Conservation (phyloP, 1,140 invertebrate species). For the Geopemphigus sp. region DNA sequence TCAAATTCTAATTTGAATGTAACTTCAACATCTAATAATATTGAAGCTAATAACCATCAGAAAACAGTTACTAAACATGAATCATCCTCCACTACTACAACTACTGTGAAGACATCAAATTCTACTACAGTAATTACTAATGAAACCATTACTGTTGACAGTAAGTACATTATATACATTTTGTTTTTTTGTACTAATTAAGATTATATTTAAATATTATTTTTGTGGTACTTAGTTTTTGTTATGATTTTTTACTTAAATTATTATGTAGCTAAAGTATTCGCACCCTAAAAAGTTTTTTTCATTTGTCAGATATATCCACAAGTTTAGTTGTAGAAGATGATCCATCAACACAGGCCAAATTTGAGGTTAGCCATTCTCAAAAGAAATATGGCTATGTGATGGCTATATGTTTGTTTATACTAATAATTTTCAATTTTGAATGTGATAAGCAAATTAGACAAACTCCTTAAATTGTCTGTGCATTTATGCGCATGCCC, state of each 20-base stretch:
- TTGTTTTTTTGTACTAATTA: neutral
- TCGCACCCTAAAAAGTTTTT: constrained; percentile 47
- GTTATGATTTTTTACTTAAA: constrained; percentile 2
- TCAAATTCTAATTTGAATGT: constrained; percentile 41
- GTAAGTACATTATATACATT: constrained; percentile 19
- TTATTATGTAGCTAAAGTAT: constrained; percentile 18
- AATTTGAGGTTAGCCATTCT: constrained; percentile 38
- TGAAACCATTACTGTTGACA: constrained; percentile 29
- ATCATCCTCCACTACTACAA: constrained; percentile 24
- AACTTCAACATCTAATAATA: constrained; percentile 35
- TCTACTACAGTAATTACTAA: constrained; percentile 39
- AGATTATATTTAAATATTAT: neutral
- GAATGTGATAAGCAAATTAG: neutral
- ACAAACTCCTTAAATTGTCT: constrained; percentile 23
- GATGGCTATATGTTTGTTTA: constrained; percentile 6
- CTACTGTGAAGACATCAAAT: constrained; percentile 39
- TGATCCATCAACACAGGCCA: constrained; percentile 36
- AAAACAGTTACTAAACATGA: constrained; percentile 38
- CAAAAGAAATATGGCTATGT: constrained; percentile 39
- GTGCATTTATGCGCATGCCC: constrained; percentile 18
- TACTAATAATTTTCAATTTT: constrained; percentile 11
- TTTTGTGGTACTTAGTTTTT: constrained; percentile 12
- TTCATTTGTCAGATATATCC: constrained; percentile 45
- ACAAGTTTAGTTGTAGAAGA: constrained; percentile 49
- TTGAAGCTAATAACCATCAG: constrained; percentile 37